Evolutionary conservation across 2,797 vertebrate species (phyloP).

Genomic region (Eupleurogrammus muticus): DNA sequence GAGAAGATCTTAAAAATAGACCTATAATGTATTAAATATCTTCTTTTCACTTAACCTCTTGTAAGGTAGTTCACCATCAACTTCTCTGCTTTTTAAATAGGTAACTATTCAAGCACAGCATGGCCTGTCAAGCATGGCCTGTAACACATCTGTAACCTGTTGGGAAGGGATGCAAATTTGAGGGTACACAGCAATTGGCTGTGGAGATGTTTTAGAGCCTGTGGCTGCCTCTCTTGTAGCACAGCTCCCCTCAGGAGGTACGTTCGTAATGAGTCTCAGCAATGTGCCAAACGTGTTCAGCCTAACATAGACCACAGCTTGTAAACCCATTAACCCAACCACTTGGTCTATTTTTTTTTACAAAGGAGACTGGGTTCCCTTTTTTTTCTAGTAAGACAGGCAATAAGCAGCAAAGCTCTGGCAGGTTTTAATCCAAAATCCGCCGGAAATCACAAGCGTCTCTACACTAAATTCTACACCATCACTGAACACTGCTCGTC

Average conservation of each 20-base stretch:
- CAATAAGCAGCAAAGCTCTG: conserved; percentile 18
- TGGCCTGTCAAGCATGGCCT: no score
- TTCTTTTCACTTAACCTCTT: not conserved
- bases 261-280: conserved; percentile 34
- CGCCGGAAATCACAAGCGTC: conserved; percentile 6
- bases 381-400: conserved; percentile 6
- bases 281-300: conserved; percentile 50
- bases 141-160: conserved; percentile 1
- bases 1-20: not conserved
- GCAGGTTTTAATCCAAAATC: conserved; percentile 6
- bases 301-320: conserved; percentile 39
- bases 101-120: not conserved
- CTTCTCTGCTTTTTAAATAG: not conserved
- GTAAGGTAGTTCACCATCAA: not conserved
- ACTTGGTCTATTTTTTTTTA: conserved; percentile 10
- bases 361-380: not conserved
- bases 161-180: not conserved
- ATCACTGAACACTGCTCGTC: not conserved
- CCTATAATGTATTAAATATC: not conserved
- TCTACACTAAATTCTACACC: not conserved
- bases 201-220: not conserved
- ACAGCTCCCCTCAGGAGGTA: conserved; percentile 17
- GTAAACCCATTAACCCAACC: conserved; percentile 49
- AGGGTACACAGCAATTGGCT: not conserved
- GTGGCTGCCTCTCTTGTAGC: conserved; percentile 16